phyloP scores from a whole-genome alignment of 2,888 invertebrate species.

The Lycaena phlaeas region DNA sequence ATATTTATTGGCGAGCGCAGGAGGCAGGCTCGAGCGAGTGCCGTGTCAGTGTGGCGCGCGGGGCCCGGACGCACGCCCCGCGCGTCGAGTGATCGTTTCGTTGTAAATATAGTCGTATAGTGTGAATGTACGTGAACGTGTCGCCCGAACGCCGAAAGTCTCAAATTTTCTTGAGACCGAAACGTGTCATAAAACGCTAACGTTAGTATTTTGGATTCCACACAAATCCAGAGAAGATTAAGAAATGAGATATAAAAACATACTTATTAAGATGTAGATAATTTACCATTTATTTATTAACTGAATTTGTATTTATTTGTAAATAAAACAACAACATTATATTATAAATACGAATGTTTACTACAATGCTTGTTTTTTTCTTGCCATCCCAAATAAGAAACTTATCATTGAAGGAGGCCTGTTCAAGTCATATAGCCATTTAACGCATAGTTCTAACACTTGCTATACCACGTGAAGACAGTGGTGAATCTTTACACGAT shows the following conservation, averaged over 20 bases:
- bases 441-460: too few species aligned
- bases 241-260: conserved; percentile 71
- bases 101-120: conserved; percentile 72
- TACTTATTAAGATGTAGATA: conserved; percentile 73
- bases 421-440: too few species aligned
- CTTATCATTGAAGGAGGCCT: too few species aligned
- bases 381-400: conserved; percentile 9
- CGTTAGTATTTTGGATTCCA: conserved; percentile 70
- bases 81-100: conserved; percentile 45
- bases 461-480: too few species aligned
- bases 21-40: conserved; percentile 53
- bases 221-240: conserved; percentile 67
- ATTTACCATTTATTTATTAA: conserved; percentile 74
- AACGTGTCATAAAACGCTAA: conserved; percentile 71
- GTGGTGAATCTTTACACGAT: too few species aligned
- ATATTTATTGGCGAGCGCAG: conserved; percentile 69
- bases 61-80: conserved; percentile 42
- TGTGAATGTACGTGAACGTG: conserved; percentile 74
- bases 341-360: conserved; percentile 74
- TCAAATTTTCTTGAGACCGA: conserved; percentile 71
- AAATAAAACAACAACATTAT: conserved; percentile 72
- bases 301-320: conserved; percentile 75
- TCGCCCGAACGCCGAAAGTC: conserved; percentile 70
- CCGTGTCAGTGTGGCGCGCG: conserved; percentile 37
- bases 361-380: conserved; percentile 65